Percentiles rank a stretch among this genome's conserved stretches.
These are phyloP conservation scores for Holothuria leucospilota DNA, from an alignment of 53 echinoderm and acorn worm species.

Conservation along the genomic window DNA sequence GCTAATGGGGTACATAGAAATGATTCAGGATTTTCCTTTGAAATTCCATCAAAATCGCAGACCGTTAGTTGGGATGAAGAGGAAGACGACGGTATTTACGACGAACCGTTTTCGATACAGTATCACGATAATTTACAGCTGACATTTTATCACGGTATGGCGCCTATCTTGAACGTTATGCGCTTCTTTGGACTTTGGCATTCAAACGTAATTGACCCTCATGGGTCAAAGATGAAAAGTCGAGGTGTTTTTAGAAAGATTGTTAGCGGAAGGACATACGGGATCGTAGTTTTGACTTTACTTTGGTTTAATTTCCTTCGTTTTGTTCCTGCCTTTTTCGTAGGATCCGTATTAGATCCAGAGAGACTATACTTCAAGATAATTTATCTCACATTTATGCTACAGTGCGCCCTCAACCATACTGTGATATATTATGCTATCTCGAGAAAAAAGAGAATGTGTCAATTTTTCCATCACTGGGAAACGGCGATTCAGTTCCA, in stretches of 20 bases:
- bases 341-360: constrained; percentile 66
- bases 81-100: constrained; percentile 19
- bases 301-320: constrained; percentile 84
- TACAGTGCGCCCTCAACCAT: constrained; percentile 89
- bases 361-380: constrained; percentile 77
- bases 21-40: not conserved
- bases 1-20: not conserved
- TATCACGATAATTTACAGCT: constrained; percentile 61
- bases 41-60: constrained; percentile 4
- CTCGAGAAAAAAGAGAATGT: constrained; percentile 55
- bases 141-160: constrained; percentile 72
- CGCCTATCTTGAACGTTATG: constrained; percentile 78
- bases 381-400: constrained; percentile 71
- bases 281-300: constrained; percentile 65
- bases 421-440: constrained; percentile 69
- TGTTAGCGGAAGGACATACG: constrained; percentile 77
- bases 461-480: constrained; percentile 82
- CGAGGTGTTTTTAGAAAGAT: constrained; percentile 55
- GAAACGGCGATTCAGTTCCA: constrained; percentile 73
- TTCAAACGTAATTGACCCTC: constrained; percentile 65
- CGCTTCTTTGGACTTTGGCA: constrained; percentile 84
- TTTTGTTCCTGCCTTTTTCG: constrained; percentile 78
- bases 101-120: constrained; percentile 34
- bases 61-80: not conserved
- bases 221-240: not conserved